Evolutionary conservation across 1,140 invertebrate species (phyloP), one percentile per base, ranked within the genome.

Genomic region (Coptotermes formosanus): DNA sequence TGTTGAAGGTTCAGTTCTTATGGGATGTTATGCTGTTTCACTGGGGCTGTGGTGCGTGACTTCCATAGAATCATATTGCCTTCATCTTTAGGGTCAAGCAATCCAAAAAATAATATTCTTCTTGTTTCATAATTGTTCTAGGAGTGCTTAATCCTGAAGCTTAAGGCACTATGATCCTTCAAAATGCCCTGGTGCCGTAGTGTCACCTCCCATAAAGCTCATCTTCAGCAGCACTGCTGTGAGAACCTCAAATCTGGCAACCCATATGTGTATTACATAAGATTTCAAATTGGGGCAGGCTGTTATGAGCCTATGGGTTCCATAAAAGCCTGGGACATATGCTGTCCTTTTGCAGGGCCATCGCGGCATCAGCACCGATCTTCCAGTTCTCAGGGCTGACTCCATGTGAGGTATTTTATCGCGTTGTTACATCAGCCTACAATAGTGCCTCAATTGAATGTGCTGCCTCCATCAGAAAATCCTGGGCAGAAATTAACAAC

Each of bases 291-390:
- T 69, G 64, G n/a, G 2, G 64, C n/a, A n/a, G 64, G 64, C 2
- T 69, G 2, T n/a, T 23, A 6, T 69, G 21, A 21, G 21, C 21
- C 6, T n/a, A 69, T 69, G 21, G 21, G 21, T 69, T 69, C n/a
- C n/a, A 23, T n/a, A 23, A 69, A 2, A 23, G 64, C 2, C n/a
- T 21, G n/a, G n/a, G n/a, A 23, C 21, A 69, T 21, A 6, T 86
- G 2, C 32, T 75, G 82, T 88, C 87, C 86, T 88, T 38, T 90
- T 91, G 89, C 32, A 98, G 98, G n/a, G 96, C 98, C 4, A 94
- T 99, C 85, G 98, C 99, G 52, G 95, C 98, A 8, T 99, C 98
- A 30, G 99, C 98, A 0, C 99, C 99, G 0, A 95, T 99, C 87
- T 94, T 96, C 88, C 97, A 98, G 92, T 99, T 99, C 90, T 91